phyloP scores from a whole-genome alignment of 2,888 invertebrate species.

The Fragum whitleyi region DNA sequence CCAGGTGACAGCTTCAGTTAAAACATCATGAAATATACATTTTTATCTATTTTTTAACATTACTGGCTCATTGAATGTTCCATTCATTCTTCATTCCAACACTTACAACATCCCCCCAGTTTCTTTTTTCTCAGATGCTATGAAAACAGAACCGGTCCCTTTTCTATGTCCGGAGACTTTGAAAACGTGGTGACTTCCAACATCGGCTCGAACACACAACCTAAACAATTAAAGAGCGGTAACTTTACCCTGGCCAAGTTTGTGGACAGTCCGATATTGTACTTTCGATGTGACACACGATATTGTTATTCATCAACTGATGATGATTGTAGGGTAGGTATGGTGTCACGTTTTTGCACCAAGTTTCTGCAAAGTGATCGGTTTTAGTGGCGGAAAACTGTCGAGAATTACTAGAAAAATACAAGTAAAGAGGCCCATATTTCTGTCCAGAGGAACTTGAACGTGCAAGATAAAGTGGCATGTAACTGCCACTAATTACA shows the following conservation, averaged over 20 bases:
- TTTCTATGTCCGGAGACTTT: slow-evolving; percentile 28
- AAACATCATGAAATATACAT: too few species aligned
- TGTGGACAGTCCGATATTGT: slow-evolving; percentile 28
- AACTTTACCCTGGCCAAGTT: slow-evolving; percentile 37
- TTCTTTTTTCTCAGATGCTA: slow-evolving; percentile 42
- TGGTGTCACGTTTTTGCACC: not conserved
- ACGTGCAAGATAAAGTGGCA: too few species aligned
- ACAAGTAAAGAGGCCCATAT: too few species aligned
- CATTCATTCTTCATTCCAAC: too few species aligned
- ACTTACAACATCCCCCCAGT: too few species aligned
- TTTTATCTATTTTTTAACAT: too few species aligned
- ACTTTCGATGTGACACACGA: slow-evolving; percentile 38
- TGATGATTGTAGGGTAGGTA: slow-evolving; percentile 29
- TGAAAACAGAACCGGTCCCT: slow-evolving; percentile 6
- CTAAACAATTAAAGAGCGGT: slow-evolving; percentile 38
- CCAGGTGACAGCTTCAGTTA: too few species aligned
- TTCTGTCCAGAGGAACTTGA: too few species aligned
- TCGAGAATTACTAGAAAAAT: too few species aligned
- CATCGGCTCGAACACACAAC: slow-evolving; percentile 29
- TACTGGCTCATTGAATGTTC: too few species aligned
- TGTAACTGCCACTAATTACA: too few species aligned
- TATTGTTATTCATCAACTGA: slow-evolving; percentile 29
- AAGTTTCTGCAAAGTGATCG: not conserved
- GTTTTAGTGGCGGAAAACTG: too few species aligned
- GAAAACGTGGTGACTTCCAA: not conserved